A percentile compares a stretch with the other conserved stretches of the same genome.
These are phyloP conservation scores for Bimastos eiseni DNA, from an alignment of 2,888 invertebrate species.

Conservation along the genomic window DNA sequence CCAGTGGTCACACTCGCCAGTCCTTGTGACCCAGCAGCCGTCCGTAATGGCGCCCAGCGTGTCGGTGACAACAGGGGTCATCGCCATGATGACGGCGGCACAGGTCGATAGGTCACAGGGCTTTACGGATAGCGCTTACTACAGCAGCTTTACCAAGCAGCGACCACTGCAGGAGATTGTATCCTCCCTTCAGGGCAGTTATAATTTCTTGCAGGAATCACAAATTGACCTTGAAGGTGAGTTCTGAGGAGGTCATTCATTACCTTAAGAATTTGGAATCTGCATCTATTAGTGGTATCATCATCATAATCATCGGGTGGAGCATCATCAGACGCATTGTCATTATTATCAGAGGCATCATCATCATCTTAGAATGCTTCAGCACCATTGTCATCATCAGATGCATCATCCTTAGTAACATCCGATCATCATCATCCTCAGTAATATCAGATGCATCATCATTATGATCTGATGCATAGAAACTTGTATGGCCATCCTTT, in stretches of 20 bases:
- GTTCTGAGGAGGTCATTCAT: background rate
- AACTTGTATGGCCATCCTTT: background rate
- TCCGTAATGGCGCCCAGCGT: conserved; percentile 8
- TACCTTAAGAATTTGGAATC: background rate
- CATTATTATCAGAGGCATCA: no score
- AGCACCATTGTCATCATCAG: no score
- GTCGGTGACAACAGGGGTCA: background rate
- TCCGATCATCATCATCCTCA: no score
- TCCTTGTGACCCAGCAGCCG: conserved; percentile 23
- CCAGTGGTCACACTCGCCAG: conserved; percentile 23
- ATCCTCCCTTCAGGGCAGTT: conserved; percentile 59
- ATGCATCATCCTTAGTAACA: no score
- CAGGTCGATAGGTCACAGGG: conserved; percentile 10
- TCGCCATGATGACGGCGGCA: conserved; percentile 9
- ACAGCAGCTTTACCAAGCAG: conserved; percentile 31
- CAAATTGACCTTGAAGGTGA: conserved; percentile 62
- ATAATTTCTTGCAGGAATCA: conserved; percentile 78
- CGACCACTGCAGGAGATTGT: conserved; percentile 53
- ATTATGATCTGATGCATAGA: background rate
- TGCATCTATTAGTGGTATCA: background rate
- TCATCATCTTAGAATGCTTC: no score
- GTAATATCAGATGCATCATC: background rate
- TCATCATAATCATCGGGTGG: background rate
- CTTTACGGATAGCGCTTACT: conserved; percentile 14
- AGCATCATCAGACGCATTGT: no score